Base-by-base conservation (phyloP, 2,888 invertebrate genomes). In the Lasioglossum calceatum region DNA sequence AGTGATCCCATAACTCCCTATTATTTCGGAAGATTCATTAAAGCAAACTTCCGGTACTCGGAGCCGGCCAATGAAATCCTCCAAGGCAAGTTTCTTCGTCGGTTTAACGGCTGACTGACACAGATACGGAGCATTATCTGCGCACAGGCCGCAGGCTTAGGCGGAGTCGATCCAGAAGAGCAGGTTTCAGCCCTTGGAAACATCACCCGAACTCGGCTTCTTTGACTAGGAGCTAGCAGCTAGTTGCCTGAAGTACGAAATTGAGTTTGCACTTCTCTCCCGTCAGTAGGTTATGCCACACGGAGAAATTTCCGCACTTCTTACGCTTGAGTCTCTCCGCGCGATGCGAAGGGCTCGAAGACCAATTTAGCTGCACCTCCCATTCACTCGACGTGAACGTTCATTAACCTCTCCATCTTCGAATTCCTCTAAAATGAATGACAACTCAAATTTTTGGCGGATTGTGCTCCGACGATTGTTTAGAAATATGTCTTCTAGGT, bases 1-100 rank as follows among this genome's bases (percentile, higher is more conserved):
- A 67, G 0, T 14, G 39, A 70, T 61, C 58, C 39, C 14, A 74
- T 75, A 77, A 84, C 64, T 81, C 74, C 50, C 44, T 23, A 64
- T 81, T 73, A 84, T 82, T 71, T 39, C n/a, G 36, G 14, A 19
- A 32, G 77, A 74, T 82, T 82, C 82, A 42, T 82, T 82, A 44
- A 64, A 81, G 42, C 58, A 58, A 82, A 84, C 47, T 77, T 64
- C 44, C 76, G 8, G 58, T 14, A 74, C 54, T 67, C 8, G n/a
- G 16, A 1, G 27, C n/a, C 50, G n/a, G 32, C 77, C 70, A 42
- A 74, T 70, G 73, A 77, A 77, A 36, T 61, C 12, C 42, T 5
- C 36, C 4, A 0, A 19, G 16, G 23, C 54, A 27, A 54, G 32
- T 19, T 74, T 44, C 16, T 8, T 19, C 12, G 39, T 47, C 44